Evolutionary conservation across 2,113 vertebrate species (phyloP), one percentile per base, ranked within the genome.

Genomic region (Scomber japonicus): DNA sequence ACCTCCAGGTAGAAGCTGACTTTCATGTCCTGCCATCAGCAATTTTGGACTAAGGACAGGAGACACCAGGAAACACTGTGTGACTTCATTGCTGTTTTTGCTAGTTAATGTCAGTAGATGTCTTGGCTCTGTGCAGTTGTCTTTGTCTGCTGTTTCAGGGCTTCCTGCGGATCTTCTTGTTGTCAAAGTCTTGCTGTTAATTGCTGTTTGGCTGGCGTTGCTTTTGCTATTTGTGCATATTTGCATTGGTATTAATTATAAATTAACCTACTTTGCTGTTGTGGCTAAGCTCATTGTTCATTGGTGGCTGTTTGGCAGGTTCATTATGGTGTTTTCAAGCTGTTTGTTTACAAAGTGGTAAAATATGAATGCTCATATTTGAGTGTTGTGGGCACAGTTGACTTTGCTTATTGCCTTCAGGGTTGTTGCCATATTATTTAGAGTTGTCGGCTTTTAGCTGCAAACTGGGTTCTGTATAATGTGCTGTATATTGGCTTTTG

Each of bases 291-390:
- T 72, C 67, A 3, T 56, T 73, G 71, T 56, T 77, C 15, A 15
- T 60, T 60, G 17, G n/a, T 65, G 59, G 44, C 55, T 53, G 46
- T 61, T 80, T 70, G 77, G 76, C 89, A 88, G 85, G 71, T 88
- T 74, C 30, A 19, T 65, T 53, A 10, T 45, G 73, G 65, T 69
- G 46, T 73, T n/a, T 24, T 50, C 71, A 48, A 60, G 49, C 11
- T 54, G 40, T 64, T 51, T 74, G 65, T 84, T 82, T 71, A 62
- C 65, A 69, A 11, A 21, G 27, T 21, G 31, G 71, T 40, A 40
- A 49, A 44, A 73, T 59, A 49, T 35, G 30, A 67, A 65, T 54
- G 21, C 46, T 60, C 40, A 19, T 46, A 16, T 68, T 31, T 62
- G 48, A 66, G 17, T 55, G 9, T 68, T 59, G 21, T 67, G 65